Base-by-base conservation (phyloP, 2,888 invertebrate genomes). In the Thyatira batis region DNA sequence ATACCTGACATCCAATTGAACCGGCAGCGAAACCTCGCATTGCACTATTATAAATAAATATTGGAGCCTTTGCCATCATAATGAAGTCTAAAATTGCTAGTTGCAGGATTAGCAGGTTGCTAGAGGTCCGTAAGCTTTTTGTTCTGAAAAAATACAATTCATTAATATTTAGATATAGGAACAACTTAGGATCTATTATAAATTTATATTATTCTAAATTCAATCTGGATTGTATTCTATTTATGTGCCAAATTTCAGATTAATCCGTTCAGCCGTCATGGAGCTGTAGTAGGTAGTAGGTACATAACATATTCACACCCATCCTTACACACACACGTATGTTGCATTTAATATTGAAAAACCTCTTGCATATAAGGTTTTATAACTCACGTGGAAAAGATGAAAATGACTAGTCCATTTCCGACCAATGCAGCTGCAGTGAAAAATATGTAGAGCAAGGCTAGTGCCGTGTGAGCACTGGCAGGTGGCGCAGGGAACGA, bases 51-150 rank as follows among this genome's bases (percentile, higher is more conserved):
- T 96, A 96, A 67, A 97, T 96, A 80, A 97, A 96, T 62, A 97
- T 94, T 0, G 97, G 97, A 0, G 96, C 93, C 86, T 97, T 97
- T 28, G 94, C 83, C 97, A 97, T 97, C 97, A 97, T 97, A 27
- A 96, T 85, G 73, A 97, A 97, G 85, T 97, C 97, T 69, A 96
- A 94, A 55, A 97, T 87, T 0, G 97, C 96, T 77, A 97, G 84
- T 82, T 97, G 96, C 50, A 97, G 93, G 10, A 97, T 96, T 57
- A 97, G 94, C 76, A 97, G 94, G 76, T 97, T 97, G 48, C 97
- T 97, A 1, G 97, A 96, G 0, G 96, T 96, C 65, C 95, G 92
- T 50, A 96, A 86, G 59, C 93, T 92, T 85, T 95, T 95, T 51
- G 96, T 94, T 52, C 96, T 96, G 82, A 39, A 39, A 39, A n/a